Conservation (phyloP, 2,888 invertebrate genomes). For the Pyrocoelia pectoralis region DNA sequence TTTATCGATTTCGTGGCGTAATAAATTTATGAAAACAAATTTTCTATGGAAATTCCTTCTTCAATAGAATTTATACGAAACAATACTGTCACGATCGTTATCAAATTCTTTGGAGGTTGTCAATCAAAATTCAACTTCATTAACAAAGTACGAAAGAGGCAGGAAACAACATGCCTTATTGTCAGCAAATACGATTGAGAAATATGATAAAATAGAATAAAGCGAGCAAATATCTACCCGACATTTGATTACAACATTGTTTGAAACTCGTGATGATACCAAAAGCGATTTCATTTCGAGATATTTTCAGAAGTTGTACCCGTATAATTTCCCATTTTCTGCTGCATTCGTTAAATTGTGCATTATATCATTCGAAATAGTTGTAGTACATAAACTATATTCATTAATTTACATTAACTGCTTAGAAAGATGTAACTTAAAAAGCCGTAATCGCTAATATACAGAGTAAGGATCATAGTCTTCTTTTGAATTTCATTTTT, state of each 20-base stretch:
- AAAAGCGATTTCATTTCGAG: conserved; percentile 41
- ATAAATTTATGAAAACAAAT: conserved; percentile 26
- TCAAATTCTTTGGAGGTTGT: conserved; percentile 36
- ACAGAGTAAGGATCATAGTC: too few species aligned
- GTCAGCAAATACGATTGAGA: conserved; percentile 37
- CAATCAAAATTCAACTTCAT: conserved; percentile 39
- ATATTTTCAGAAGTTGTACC: conserved; percentile 37
- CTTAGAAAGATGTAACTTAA: too few species aligned
- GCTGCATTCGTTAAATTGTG: conserved; percentile 19
- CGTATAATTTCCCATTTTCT: conserved; percentile 32
- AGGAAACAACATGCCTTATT: conserved; percentile 39
- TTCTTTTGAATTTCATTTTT: not conserved
- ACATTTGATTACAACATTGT: conserved; percentile 43
- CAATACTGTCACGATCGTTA: conserved; percentile 30
- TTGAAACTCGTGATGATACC: conserved; percentile 41
- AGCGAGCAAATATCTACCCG: conserved; percentile 41
- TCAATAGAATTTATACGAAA: conserved; percentile 24
- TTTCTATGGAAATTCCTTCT: conserved; percentile 27
- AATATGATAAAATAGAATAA: conserved; percentile 39
- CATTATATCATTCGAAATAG: conserved; percentile 6
- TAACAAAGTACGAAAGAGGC: conserved; percentile 37
- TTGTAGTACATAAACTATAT: not conserved
- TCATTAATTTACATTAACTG: too few species aligned
- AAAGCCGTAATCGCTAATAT: too few species aligned
- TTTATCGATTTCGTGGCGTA: conserved; percentile 6